Base-by-base conservation (phyloP, 2,113 vertebrate genomes). In the Phalacrocorax carbo region DNA sequence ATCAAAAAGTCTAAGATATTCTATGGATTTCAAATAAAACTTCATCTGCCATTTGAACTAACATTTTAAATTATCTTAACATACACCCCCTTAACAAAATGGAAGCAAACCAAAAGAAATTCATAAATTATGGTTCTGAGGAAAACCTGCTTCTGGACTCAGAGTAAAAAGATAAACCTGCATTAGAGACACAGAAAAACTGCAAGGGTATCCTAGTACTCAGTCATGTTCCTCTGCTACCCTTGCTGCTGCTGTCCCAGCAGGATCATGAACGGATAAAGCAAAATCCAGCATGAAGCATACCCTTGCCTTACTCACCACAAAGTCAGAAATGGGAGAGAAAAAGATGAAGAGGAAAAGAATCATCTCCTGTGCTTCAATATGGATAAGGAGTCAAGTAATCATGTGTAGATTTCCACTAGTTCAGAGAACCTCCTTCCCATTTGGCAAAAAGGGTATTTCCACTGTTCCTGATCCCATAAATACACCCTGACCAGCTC, bases 291-390 rank as follows among this genome's bases (percentile, higher is more conserved):
- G 2, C 29, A 46, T 30, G n/a, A 94, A 46, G 30, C 8, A 30
- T n/a, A 36, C 6, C 7, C 13, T 73, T 62, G 4, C 52, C 20
- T 89, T 5, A 1, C 8, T 86, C 42, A 62, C 34, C 48, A 30
- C 18, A 26, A 70, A 86, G 10, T 44, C 77, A 70, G 29, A 84
- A 87, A 55, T 12, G 19, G 18, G 48, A 84, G 4, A 38, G 55
- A 55, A 89, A 71, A 86, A 9, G 5, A 40, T 32, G 8, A 81
- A 11, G 15, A 84, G 42, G 55, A 51, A 68, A 91, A 70, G 6
- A 30, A 8, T 16, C 2, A 0, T 40, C 9, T 42, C 9, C 10
- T 5, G 1, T 30, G 5, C 22, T 83, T 73, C 58, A 9, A 9
- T 25, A 88, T 64, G 14, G 49, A 32, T 27, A 64, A 78, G 10